phyloP scores from a whole-genome alignment of 2,888 invertebrate genomes.

The Hyalella azteca region DNA sequence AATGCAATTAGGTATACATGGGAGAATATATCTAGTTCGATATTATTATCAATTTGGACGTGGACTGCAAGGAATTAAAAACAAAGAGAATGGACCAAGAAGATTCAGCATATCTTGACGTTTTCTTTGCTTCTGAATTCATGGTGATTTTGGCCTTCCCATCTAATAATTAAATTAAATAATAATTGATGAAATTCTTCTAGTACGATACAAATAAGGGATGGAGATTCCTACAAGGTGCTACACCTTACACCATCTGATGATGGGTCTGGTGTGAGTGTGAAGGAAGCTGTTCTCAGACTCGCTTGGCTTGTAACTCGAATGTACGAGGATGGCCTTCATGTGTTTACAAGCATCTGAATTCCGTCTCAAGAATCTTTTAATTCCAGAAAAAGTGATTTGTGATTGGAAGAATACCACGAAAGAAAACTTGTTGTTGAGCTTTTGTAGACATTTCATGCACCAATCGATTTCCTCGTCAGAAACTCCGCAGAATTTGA shows the following conservation, averaged over 20 bases:
- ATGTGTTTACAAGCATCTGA: background rate
- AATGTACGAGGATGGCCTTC: background rate
- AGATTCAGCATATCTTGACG: no score
- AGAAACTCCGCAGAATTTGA: background rate
- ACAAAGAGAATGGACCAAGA: no score
- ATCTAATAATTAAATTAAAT: no score
- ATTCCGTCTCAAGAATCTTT: background rate
- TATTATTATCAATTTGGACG: no score
- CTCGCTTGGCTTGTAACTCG: background rate
- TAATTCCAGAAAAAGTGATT: background rate
- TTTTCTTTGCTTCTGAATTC: no score
- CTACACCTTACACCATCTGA: background rate
- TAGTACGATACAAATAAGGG: no score
- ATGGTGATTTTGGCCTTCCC: no score
- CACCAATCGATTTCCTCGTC: constrained; percentile 4
- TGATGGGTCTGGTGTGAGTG: background rate
- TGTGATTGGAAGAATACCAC: background rate
- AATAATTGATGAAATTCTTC: no score
- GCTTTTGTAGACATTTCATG: background rate
- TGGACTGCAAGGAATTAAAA: no score
- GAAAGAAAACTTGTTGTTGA: background rate
- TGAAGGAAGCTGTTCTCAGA: background rate
- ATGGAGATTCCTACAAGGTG: no score
- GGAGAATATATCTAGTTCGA: no score
- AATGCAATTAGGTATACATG: no score